Percentiles rank a stretch among this genome's conserved stretches.
Evolutionary conservation across 2,113 vertebrate genomes (phyloP).

Genomic region (Smithornis capensis): DNA sequence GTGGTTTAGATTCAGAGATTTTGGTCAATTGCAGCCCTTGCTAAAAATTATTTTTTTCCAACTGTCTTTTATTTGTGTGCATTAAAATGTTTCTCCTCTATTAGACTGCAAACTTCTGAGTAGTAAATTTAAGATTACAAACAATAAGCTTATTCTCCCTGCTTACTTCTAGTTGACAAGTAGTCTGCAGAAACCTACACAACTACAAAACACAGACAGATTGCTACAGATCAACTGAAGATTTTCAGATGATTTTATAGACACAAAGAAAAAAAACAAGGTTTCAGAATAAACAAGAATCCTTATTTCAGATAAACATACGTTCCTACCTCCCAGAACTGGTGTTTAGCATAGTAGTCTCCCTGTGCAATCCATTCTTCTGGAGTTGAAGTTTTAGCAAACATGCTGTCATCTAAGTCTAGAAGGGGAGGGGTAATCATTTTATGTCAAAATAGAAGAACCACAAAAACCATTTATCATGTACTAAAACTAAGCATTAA

Average conservation of each 20-base stretch:
- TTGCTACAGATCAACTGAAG: not conserved
- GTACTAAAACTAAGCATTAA: not conserved
- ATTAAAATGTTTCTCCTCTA: not conserved
- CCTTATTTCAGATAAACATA: not conserved
- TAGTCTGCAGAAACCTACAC: not conserved
- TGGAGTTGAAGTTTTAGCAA: slow-evolving; percentile 79
- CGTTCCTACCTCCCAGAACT: slow-evolving; percentile 81
- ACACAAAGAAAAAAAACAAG: not conserved
- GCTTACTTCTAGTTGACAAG: not conserved
- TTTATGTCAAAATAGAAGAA: not conserved
- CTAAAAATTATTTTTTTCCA: not conserved
- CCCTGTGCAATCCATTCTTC: slow-evolving; percentile 80
- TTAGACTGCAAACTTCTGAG: not conserved
- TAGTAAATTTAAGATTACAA: not conserved
- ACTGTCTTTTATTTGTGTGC: not conserved
- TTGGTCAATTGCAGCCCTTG: not conserved
- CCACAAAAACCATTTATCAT: not conserved
- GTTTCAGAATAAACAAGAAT: not conserved
- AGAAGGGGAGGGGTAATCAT: not conserved
- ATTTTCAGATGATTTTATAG: not conserved
- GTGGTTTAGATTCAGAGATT: not conserved
- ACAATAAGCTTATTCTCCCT: not conserved
- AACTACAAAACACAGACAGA: not conserved
- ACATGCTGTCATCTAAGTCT: slow-evolving; percentile 84
- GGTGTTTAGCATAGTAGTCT: slow-evolving; percentile 82